Evolutionary conservation across 2,797 vertebrate species (phyloP).

Genomic region (Fringilla coelebs): DNA sequence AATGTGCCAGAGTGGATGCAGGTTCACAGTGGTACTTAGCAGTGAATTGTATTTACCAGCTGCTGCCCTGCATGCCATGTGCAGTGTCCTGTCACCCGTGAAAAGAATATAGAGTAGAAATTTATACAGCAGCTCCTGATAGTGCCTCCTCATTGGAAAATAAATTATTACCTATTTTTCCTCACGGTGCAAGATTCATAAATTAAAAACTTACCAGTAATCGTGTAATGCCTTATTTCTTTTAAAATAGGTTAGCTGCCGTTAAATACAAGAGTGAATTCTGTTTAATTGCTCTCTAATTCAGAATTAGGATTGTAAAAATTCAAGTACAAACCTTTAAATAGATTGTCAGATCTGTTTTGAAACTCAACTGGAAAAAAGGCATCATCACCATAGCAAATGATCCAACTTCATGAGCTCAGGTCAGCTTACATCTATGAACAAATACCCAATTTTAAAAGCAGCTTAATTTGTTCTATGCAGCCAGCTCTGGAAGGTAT

Average conservation of each 20-base stretch:
- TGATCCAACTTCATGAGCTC: constrained; percentile 27
- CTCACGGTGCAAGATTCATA: background rate
- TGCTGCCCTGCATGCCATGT: background rate
- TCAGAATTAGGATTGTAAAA: background rate
- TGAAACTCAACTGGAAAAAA: constrained; percentile 32
- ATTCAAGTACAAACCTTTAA: background rate
- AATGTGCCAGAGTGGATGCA: background rate
- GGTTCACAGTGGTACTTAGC: background rate
- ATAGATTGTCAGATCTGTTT: constrained; percentile 12
- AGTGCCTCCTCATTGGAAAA: background rate
- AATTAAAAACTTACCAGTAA: background rate
- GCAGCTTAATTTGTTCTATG: background rate
- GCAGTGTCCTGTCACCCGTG: background rate
- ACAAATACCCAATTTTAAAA: background rate
- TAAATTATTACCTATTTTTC: background rate
- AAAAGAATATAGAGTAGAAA: background rate
- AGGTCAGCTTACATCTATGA: constrained; percentile 18
- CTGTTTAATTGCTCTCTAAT: background rate
- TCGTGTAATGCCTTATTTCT: background rate
- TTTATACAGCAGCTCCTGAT: background rate
- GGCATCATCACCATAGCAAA: constrained; percentile 7
- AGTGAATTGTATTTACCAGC: background rate
- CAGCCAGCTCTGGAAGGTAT: background rate
- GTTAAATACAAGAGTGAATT: background rate
- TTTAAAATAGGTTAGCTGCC: background rate